Evolutionary conservation across 1,140 invertebrate species (phyloP), one percentile per base, ranked within the genome.

Genomic region (Listronotus oregonensis): DNA sequence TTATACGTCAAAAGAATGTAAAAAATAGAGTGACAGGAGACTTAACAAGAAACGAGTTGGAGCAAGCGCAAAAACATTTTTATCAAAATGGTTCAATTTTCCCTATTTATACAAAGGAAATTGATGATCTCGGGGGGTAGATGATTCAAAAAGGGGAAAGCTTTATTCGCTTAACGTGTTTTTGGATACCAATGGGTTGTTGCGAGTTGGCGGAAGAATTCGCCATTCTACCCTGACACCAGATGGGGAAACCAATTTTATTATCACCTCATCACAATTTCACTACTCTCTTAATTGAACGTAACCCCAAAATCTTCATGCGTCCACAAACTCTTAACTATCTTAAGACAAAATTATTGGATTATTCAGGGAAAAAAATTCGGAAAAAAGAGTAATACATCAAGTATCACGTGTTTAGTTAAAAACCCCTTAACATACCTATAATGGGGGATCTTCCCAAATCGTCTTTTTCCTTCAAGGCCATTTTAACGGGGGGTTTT

Each of bases 121-220:
- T 51, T 51, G n/a, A 51, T 12, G 12, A n/a, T 17, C 17, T 51
- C 6, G 9, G 6, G n/a, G 17, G 17, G 5, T 8, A 51, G 6
- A 5, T 6, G 5, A 9, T 17, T 6, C 5, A 6, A 51, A 51
- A 51, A 10, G 6, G 5, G 10, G 32, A 15, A 51, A 51, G 3
- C 34, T 56, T 12, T 5, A 9, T 9, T 21, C 54, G 42, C 59
- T 80, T n/a, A 70, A 67, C 15, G 77, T 79, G 15, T 77, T 77
- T 54, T 42, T 82, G 9, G 78, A 81, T 82, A 12, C 43, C 32
- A 44, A 70, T n/a, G n/a, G n/a, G n/a, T n/a, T n/a, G n/a, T n/a
- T n/a, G n/a, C n/a, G n/a, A n/a, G n/a, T n/a, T n/a, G n/a, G n/a
- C n/a, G n/a, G n/a, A n/a, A n/a, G n/a, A n/a, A n/a, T n/a, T n/a